Percentiles rank a stretch among this genome's conserved stretches.
These are phyloP conservation scores for Copidosoma aretas DNA, from an alignment of 2,888 invertebrate genomes.

Conservation along the genomic window DNA sequence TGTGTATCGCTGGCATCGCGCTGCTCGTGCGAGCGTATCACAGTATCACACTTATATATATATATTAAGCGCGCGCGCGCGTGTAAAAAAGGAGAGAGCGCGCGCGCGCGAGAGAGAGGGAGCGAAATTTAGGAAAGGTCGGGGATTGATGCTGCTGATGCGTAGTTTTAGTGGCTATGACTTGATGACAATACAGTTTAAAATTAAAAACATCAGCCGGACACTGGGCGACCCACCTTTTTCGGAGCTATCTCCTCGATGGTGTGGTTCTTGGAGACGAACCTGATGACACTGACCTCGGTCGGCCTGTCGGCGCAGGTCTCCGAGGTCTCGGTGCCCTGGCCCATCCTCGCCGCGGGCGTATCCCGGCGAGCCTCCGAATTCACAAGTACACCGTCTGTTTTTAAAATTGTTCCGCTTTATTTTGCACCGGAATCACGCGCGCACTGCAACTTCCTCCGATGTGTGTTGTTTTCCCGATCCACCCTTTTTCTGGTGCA, in stretches of 20 bases:
- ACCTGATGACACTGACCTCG: conserved; percentile 61
- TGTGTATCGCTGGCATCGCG: too few relatives aligned
- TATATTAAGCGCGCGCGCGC: background rate
- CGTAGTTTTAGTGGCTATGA: too few relatives aligned
- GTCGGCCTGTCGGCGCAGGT: conserved; percentile 58
- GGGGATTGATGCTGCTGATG: too few relatives aligned
- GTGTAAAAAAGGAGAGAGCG: background rate
- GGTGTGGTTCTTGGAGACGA: conserved; percentile 60
- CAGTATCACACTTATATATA: background rate
- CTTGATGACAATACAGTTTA: too few relatives aligned
- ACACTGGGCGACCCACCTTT: conserved; percentile 51
- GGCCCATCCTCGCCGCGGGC: conserved; percentile 52
- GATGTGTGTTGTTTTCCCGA: too few relatives aligned
- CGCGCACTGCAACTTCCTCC: too few relatives aligned
- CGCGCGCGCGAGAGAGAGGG: background rate
- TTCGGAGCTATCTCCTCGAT: conserved; percentile 61
- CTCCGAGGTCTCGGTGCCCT: conserved; percentile 60
- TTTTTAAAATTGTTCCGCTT: too few relatives aligned
- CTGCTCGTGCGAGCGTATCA: background rate
- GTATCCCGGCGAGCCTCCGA: conserved; percentile 10
- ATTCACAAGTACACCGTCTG: background rate
- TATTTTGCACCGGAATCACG: too few relatives aligned
- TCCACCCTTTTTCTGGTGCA: too few relatives aligned
- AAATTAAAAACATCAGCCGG: too few relatives aligned
- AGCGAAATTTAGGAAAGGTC: background rate